phyloP scores from a whole-genome alignment of 2,797 vertebrate species.

The Tapirus indicus region DNA sequence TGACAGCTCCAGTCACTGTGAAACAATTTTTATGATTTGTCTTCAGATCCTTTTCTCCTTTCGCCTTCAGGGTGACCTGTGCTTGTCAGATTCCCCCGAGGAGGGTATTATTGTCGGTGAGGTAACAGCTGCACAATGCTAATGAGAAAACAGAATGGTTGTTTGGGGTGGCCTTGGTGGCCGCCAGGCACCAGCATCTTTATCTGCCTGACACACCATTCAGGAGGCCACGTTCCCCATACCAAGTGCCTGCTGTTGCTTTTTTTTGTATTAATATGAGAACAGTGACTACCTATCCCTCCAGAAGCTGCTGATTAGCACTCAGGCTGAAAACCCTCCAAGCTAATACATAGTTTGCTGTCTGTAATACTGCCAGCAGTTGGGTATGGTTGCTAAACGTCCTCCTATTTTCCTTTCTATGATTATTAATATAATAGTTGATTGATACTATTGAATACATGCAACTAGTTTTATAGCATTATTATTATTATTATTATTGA shows the following conservation, averaged over 20 bases:
- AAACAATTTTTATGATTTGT: slow-evolving; percentile 66
- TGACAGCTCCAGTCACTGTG: slow-evolving; percentile 16
- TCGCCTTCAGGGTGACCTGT: slow-evolving; percentile 64
- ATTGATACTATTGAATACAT: slow-evolving; percentile 3
- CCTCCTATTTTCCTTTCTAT: slow-evolving; percentile 15
- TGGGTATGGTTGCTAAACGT: background rate
- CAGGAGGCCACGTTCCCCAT: background rate
- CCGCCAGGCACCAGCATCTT: slow-evolving; percentile 46
- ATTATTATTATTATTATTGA: background rate
- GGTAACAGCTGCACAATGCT: slow-evolving; percentile 77
- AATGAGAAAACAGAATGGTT: slow-evolving; percentile 60
- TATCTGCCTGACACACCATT: slow-evolving; percentile 16
- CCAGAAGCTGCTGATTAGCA: background rate
- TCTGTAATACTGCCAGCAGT: background rate
- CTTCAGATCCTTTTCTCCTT: slow-evolving; percentile 69
- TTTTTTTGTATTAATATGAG: background rate
- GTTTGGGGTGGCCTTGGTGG: slow-evolving; percentile 46
- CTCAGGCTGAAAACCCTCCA: background rate
- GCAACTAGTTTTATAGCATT: background rate
- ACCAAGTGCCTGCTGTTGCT: background rate
- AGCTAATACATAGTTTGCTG: background rate
- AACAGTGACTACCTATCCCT: background rate
- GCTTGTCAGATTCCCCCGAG: slow-evolving; percentile 32
- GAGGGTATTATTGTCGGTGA: slow-evolving; percentile 14
- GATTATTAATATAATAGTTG: slow-evolving; percentile 25